Evolutionary conservation across 1,140 invertebrate species (phyloP), one percentile per base, ranked within the genome.

Genomic region (Elymnias hypermnestra): DNA sequence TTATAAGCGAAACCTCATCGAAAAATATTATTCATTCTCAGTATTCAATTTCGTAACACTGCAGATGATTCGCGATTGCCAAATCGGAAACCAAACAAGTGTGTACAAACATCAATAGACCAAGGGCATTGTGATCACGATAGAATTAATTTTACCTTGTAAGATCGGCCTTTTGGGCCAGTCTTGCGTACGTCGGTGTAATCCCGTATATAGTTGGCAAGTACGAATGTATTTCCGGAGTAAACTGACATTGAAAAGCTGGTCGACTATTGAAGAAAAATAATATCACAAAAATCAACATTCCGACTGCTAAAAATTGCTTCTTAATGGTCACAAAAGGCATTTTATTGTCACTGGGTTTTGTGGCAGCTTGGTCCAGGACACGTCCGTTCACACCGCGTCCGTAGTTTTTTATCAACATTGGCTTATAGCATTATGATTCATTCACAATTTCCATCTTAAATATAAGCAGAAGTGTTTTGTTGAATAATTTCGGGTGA

Each of bases 131-230:
- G 19, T 21, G 19, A 21, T 21, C 19, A 21, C 3, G 6, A 21
- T 21, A 21, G 6, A 21, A 21, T 21, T 21, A 21, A 21, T 21
- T 21, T 21, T 21, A 92, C 91, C 92, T 91, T 28, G 95, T 97
- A 5, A 99, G 86, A 76, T 99, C 97, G 9, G 97, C 97, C 85
- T 98, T 98, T 87, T 99, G 98, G 31, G 95, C 94, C 18, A 93
- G 90, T 33, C 97, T 88, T 8, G 91, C 74, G 81, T 98, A 95
- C 0, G 97, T 99, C 14, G 97, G 97, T 3, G 97, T 99, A 39
- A 99, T 93, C 3, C 94, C 92, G 84, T 95, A 97, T 59, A 97
- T 95, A 22, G 85, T 90, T 8, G 90, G 90, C 46, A 89, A 75
- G 53, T 84, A 81, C 21, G 76, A 72, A 57, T 66, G 56, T 22